Evolutionary conservation across 1,140 invertebrate genomes (phyloP), one percentile per base, ranked within the genome.

Genomic region (Anagrus nilaparvatae): DNA sequence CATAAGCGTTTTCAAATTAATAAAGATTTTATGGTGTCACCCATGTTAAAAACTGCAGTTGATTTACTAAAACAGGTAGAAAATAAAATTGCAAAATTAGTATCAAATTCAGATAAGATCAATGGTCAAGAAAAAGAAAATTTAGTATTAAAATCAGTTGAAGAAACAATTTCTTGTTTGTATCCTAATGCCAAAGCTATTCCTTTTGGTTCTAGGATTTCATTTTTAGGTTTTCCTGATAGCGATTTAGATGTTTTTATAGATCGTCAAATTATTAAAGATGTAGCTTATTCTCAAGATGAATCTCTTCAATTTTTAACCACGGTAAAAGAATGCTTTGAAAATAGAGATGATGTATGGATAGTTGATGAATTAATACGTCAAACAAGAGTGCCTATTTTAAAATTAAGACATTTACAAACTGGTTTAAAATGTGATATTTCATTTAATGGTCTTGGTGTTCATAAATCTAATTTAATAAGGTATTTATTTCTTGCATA

Each of bases 361-460:
- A 31, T 43, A 13, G 36, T 55, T n/a, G 31, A 50, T 17, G 47
- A 55, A 51, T 19, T 40, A 14, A 27, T 59, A 13, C 40, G 42
- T 17, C 14, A 34, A 3, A 46, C 29, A 8, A 52, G 73, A 38
- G 69, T 72, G 4, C 76, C 76, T 1, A 77, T 77, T 46, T 61
- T 78, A 9, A 73, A 70, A 56, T 53, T 74, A 30, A 48, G 48
- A 34, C 70, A 76, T 50, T 52, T 46, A n/a, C 41, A 47, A 4
- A 67, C 65, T 4, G 46, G 53, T 7, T 44, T 76, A 4, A 56
- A 67, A 20, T 75, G 72, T 53, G 75, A 78, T 58, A 56, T 79
- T 23, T 75, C 73, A 1, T 75, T 77, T 43, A 70, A 72, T 60
- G 69, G 71, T 4, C 59, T 77, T 12, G 64, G 66, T 46, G 65